Evolutionary conservation across 1,140 invertebrate genomes (phyloP).

Genomic region (Nebria ingens): DNA sequence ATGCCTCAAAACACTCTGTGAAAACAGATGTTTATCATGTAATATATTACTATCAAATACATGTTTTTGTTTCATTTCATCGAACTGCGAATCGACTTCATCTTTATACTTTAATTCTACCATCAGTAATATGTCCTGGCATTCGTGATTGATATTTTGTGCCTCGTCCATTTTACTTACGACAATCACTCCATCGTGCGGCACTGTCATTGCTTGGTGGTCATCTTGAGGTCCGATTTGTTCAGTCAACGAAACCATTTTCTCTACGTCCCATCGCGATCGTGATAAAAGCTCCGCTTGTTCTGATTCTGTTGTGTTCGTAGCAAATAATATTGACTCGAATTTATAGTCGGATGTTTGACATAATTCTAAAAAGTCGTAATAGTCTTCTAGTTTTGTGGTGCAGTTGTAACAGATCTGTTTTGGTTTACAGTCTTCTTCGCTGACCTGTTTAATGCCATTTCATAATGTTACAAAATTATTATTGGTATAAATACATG

Average conservation of each 20-base stretch:
- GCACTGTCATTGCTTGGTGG: not conserved
- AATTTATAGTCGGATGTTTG: constrained; percentile 15
- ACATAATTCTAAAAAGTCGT: constrained; percentile 15
- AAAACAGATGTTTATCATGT: not conserved
- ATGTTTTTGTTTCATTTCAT: not conserved
- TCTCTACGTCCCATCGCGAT: not conserved
- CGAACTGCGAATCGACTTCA: not conserved
- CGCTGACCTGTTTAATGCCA: constrained; percentile 12
- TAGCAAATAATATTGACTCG: constrained; percentile 14
- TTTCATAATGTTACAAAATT: not conserved
- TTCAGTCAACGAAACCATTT: not conserved
- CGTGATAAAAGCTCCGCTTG: not conserved
- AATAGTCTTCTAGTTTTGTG: constrained; percentile 17
- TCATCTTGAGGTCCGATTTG: not conserved
- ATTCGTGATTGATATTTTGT: not conserved
- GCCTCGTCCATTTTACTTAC: not conserved
- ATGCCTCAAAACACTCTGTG: not conserved
- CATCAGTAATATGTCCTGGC: not conserved
- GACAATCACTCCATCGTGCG: not conserved
- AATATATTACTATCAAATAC: not conserved
- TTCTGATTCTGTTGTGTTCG: not conserved
- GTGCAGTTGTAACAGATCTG: constrained; percentile 16
- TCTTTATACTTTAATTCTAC: constrained; percentile 4
- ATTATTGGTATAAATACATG: not conserved
- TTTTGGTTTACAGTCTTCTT: constrained; percentile 18